These are phyloP conservation scores for Cryptophagus acutangulus DNA, from an alignment of 2,888 invertebrate species.

Conservation along the genomic window DNA sequence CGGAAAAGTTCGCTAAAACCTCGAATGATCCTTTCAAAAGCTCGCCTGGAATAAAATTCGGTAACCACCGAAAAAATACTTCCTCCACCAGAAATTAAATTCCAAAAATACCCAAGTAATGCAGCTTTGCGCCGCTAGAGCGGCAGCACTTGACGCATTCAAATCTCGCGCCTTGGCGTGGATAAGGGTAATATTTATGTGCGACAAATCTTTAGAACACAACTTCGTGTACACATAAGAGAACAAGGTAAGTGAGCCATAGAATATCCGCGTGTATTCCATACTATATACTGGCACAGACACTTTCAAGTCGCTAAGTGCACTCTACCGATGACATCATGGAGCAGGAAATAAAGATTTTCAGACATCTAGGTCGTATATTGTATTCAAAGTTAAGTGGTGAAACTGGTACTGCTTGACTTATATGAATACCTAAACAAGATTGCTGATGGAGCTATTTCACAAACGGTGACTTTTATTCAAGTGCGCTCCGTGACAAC, in stretches of 20 bases:
- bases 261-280: not conserved
- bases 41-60: no score
- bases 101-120: no score
- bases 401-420: slow-evolving; percentile 20
- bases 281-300: slow-evolving; percentile 10
- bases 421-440: slow-evolving; percentile 18
- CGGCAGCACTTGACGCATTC: no score
- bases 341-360: slow-evolving; percentile 20
- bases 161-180: no score
- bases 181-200: slow-evolving; percentile 2
- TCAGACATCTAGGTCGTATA: slow-evolving; percentile 19
- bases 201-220: slow-evolving; percentile 4
- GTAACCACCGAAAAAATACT: no score
- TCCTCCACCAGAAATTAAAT: no score
- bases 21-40: no score
- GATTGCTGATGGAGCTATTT: slow-evolving; percentile 15
- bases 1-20: no score
- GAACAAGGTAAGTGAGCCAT: no score
- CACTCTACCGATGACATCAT: slow-evolving; percentile 14
- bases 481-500: not conserved
- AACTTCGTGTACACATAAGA: no score
- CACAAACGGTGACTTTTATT: slow-evolving; percentile 6
- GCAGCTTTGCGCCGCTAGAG: no score
- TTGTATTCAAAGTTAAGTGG: slow-evolving; percentile 22
- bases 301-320: slow-evolving; percentile 19